phyloP scores from a whole-genome alignment of 2,113 vertebrate species.

The Dinomys branickii region DNA sequence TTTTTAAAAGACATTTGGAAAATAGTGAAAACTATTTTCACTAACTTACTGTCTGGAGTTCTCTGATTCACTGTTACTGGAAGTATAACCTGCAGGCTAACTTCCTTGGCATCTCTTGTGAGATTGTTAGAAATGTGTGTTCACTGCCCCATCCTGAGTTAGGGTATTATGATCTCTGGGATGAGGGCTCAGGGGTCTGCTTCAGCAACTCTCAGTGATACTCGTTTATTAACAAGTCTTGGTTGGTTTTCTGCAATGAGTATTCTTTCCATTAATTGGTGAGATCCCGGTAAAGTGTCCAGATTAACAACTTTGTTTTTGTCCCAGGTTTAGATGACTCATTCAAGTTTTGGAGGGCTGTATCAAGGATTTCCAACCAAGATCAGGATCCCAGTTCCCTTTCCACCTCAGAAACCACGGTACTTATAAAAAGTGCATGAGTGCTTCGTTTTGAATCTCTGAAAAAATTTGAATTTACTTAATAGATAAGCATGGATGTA shows the following conservation, averaged over 20 bases:
- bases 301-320: neutral
- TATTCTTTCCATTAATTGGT: neutral
- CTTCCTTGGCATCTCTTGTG: neutral
- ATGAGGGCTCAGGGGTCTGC: neutral
- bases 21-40: too few relatives aligned
- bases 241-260: neutral
- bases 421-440: conserved; percentile 74
- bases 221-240: neutral
- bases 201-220: neutral
- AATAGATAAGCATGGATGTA: neutral
- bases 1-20: neutral
- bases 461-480: neutral
- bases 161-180: neutral
- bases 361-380: conserved; percentile 78
- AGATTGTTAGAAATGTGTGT: neutral
- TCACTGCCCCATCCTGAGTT: accelerated
- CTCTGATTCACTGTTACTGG: neutral
- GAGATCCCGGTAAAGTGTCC: neutral
- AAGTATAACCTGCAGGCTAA: neutral
- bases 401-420: conserved; percentile 95
- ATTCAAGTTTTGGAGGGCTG: conserved; percentile 89
- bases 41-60: too few relatives aligned
- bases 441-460: neutral
- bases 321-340: conserved; percentile 91
- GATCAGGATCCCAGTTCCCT: conserved; percentile 89